phyloP scores from a whole-genome alignment of 2,888 invertebrate genomes.

The Ashinkailepas kermadecensis region DNA sequence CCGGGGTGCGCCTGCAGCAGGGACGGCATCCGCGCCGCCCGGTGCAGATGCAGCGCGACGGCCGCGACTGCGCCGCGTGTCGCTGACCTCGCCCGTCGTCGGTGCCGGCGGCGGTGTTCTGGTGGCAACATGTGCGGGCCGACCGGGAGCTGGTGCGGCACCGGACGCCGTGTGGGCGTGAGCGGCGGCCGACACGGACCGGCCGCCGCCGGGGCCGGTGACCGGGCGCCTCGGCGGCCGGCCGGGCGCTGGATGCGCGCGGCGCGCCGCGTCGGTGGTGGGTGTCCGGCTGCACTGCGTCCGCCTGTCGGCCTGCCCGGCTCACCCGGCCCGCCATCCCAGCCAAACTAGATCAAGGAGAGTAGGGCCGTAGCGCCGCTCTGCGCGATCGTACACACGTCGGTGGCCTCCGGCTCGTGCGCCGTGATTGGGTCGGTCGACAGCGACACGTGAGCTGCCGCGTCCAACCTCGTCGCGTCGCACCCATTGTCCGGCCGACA shows the following conservation, averaged over 20 bases:
- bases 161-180: background rate
- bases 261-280: background rate
- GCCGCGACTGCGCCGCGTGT: no score
- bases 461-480: no score
- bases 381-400: background rate
- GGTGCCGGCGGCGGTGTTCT: no score
- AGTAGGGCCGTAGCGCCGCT: background rate
- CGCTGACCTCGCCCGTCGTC: no score
- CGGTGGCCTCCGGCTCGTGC: background rate
- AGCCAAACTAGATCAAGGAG: conserved; percentile 5
- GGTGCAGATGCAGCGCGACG: no score
- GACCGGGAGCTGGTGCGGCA: no score
- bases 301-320: background rate
- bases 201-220: background rate
- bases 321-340: background rate
- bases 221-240: background rate
- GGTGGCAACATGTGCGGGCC: no score
- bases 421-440: background rate
- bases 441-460: no score
- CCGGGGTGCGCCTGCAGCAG: no score
- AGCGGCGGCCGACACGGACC: background rate
- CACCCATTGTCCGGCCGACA: background rate
- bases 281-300: background rate
- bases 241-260: background rate
- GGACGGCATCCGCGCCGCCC: no score